A percentile compares a stretch with the other conserved stretches of the same genome.
phyloP scores from a whole-genome alignment of 1,140 invertebrate species.

The Drosophila fuyamai region DNA sequence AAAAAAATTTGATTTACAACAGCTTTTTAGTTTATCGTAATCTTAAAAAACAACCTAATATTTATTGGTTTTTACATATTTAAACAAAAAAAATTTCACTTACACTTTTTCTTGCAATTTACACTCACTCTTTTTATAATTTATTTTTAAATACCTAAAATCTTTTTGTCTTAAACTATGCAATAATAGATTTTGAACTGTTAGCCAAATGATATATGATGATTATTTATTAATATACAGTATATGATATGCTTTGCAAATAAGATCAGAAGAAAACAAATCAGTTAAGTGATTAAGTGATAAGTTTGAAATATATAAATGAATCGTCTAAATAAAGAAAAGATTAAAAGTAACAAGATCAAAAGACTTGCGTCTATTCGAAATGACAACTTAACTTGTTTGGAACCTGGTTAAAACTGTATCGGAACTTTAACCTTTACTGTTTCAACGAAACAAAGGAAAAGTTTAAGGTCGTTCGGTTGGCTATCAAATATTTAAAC shows the following conservation, averaged over 20 bases:
- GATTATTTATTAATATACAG: too few species aligned
- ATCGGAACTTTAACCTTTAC: conserved; percentile 58
- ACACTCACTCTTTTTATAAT: too few species aligned
- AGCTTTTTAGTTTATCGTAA: too few species aligned
- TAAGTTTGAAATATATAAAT: background rate
- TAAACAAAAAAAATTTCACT: too few species aligned
- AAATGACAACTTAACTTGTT: conserved; percentile 38
- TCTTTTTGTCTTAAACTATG: too few species aligned
- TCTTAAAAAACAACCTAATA: too few species aligned
- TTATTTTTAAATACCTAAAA: too few species aligned
- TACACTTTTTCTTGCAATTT: too few species aligned
- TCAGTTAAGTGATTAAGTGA: background rate
- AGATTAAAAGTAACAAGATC: background rate
- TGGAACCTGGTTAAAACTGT: conserved; percentile 21
- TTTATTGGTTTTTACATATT: too few species aligned
- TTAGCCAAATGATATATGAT: too few species aligned
- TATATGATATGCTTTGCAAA: background rate
- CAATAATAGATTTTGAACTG: too few species aligned
- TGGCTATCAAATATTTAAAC: conserved; percentile 70
- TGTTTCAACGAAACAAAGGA: conserved; percentile 34
- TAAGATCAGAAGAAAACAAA: background rate
- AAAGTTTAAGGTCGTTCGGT: conserved; percentile 67
- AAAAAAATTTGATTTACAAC: too few species aligned
- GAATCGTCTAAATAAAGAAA: background rate
- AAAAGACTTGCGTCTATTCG: background rate